These are phyloP conservation scores for Drosophila athabasca DNA, from an alignment of 1,140 invertebrate species.

Conservation along the genomic window DNA sequence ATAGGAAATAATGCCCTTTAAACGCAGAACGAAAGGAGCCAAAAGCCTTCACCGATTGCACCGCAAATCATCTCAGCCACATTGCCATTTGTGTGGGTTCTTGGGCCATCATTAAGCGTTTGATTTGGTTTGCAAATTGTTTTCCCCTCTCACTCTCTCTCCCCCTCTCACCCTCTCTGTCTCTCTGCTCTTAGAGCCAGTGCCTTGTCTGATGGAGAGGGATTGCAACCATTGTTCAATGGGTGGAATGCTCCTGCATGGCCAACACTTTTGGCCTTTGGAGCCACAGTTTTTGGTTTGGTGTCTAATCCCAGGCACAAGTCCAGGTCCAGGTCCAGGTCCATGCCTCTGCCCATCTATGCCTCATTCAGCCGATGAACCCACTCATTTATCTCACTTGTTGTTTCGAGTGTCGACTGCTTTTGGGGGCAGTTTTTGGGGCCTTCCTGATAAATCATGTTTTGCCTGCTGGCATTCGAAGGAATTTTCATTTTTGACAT, in stretches of 20 bases:
- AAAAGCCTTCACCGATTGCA: slow-evolving; percentile 14
- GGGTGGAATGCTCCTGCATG: slow-evolving; percentile 32
- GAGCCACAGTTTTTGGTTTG: too few relatives aligned
- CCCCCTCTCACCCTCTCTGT: too few relatives aligned
- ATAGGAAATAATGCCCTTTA: slow-evolving; percentile 8
- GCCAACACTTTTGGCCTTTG: slow-evolving; percentile 14
- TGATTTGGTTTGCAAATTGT: slow-evolving; percentile 51
- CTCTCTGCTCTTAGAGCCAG: slow-evolving; percentile 3
- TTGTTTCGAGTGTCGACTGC: slow-evolving; percentile 5
- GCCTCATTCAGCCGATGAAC: slow-evolving; percentile 12
- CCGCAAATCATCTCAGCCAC: slow-evolving; percentile 21
- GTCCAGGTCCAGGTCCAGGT: slow-evolving; percentile 8
- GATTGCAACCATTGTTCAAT: slow-evolving; percentile 17
- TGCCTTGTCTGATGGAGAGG: neutral
- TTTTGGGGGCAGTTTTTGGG: too few relatives aligned
- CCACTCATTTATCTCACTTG: slow-evolving; percentile 41
- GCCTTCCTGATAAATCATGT: slow-evolving; percentile 1
- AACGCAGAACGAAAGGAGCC: neutral
- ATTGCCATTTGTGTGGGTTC: slow-evolving; percentile 22
- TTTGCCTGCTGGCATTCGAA: neutral
- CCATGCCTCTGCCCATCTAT: slow-evolving; percentile 14
- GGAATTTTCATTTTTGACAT: neutral
- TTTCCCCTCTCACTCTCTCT: neutral
- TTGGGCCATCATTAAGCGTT: slow-evolving; percentile 44
- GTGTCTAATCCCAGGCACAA: slow-evolving; percentile 8